Evolutionary conservation across 2,888 invertebrate species (phyloP).

Genomic region (Charanyca ferruginea): DNA sequence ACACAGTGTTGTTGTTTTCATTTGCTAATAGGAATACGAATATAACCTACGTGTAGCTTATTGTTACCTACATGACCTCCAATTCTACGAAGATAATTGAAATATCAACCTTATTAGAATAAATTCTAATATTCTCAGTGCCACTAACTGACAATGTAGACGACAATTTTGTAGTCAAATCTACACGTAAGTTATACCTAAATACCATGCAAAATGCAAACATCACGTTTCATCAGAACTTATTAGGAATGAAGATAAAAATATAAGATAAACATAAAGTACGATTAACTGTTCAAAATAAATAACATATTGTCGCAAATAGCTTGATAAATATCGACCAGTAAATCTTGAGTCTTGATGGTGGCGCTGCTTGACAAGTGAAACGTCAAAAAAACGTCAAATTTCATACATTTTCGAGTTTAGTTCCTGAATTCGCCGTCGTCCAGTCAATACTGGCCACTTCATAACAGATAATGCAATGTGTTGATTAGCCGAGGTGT

Average conservation of each 20-base stretch:
- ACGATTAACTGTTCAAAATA: constrained; percentile 25
- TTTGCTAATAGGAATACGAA: neutral
- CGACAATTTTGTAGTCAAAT: constrained; percentile 10
- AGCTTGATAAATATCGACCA: neutral
- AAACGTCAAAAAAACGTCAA: constrained; percentile 15
- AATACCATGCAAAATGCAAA: constrained; percentile 27
- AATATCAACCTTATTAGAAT: neutral
- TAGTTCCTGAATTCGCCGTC: neutral
- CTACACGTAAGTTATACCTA: constrained; percentile 8
- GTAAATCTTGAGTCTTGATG: constrained; percentile 1
- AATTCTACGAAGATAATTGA: neutral
- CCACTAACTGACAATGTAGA: neutral
- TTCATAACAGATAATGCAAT: constrained; percentile 8
- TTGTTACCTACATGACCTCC: neutral
- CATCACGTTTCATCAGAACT: constrained; percentile 40
- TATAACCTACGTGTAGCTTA: too few relatives aligned
- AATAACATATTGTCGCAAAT: constrained; percentile 12
- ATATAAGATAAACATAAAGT: constrained; percentile 7
- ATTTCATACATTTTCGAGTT: constrained; percentile 8
- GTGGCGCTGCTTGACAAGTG: constrained; percentile 3
- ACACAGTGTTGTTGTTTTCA: constrained; percentile 6
- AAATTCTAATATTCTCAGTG: neutral
- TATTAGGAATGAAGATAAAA: constrained; percentile 27
- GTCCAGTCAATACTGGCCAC: constrained; percentile 1
- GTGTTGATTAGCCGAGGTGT: constrained; percentile 10